Base-by-base conservation (phyloP, 30 jellyfish, hydroid and myxozoan species). In the Nemopilema nomurai region DNA sequence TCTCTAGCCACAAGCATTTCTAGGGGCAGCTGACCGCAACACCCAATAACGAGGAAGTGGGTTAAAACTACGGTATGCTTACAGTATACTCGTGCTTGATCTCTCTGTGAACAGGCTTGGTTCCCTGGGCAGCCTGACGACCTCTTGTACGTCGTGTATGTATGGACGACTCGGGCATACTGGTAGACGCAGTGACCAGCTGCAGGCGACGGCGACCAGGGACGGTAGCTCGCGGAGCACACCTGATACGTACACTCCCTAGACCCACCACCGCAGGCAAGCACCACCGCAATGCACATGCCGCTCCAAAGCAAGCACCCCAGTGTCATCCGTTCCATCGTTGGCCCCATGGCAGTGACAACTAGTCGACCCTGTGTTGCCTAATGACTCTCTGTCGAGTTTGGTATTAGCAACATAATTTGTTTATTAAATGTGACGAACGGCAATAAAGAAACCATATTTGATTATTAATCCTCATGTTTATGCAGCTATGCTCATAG, bases 101-200 rank as follows among this genome's bases (percentile, higher is more conserved):
- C 91, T 26, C 74, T 53, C 24, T 64, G 80, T 8, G 88, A 28
- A 65, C 97, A 90, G 9, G 62, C 33, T 51, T 70, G 84, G 51
- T 77, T 76, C 0, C 93, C 93, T 8, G 97, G 95, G 53, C 97
- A 90, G 9, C 94, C 94, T 16, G 83, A 77, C 23, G 82, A 31
- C 75, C 64, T 66, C 67, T 79, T 70, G 53, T 62, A 76, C 17
- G 97, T 83, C 26, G 78, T 18, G 62, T 83, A 83, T 13, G 32
- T 49, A 53, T 90, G 89, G 33, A 0, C 21, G 32, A 72, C 97
- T n/a, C 25, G 33, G 20, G 87, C 27, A 62, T 68, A 74, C 41
- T 90, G 97, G 51, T 51, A 83, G 27, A 77, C 71, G 66, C 97
- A 90, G 28, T 76, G 64, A 1, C 97, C 97, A 6, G 76, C 65